These are phyloP conservation scores for Dysmachus trigonus DNA, from an alignment of 2,888 invertebrate genomes.

Conservation along the genomic window DNA sequence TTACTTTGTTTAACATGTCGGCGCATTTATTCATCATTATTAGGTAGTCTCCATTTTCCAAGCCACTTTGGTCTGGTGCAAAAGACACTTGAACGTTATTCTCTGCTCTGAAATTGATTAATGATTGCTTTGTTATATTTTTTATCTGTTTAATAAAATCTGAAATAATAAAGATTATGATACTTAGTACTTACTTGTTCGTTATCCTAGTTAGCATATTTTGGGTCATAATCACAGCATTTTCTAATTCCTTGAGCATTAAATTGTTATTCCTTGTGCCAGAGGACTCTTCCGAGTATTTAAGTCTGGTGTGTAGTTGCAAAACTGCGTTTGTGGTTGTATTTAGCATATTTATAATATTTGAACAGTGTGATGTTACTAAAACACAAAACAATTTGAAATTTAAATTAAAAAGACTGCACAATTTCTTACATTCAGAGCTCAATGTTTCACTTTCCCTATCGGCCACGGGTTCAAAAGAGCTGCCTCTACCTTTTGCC, in stretches of 20 bases:
- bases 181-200: slow-evolving; percentile 46
- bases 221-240: slow-evolving; percentile 65
- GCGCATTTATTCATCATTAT: slow-evolving; percentile 72
- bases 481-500: slow-evolving; percentile 56
- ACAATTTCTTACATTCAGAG: slow-evolving; percentile 65
- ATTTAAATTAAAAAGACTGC: neutral
- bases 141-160: neutral
- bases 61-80: slow-evolving; percentile 55
- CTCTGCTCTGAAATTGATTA: slow-evolving; percentile 6
- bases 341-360: slow-evolving; percentile 68
- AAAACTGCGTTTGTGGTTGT: slow-evolving; percentile 63
- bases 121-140: neutral
- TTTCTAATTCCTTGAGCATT: slow-evolving; percentile 64
- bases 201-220: slow-evolving; percentile 64
- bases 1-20: slow-evolving; percentile 69
- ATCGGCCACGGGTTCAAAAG: slow-evolving; percentile 58
- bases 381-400: slow-evolving; percentile 40
- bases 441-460: slow-evolving; percentile 66
- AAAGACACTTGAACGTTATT: slow-evolving; percentile 51
- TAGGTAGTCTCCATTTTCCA: slow-evolving; percentile 65
- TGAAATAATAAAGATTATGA: neutral
- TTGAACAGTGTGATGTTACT: slow-evolving; percentile 73
- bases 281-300: slow-evolving; percentile 59
- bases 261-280: slow-evolving; percentile 56
- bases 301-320: slow-evolving; percentile 63